Conservation (phyloP, 2,113 vertebrate genomes). For the Festucalex cinctus region DNA sequence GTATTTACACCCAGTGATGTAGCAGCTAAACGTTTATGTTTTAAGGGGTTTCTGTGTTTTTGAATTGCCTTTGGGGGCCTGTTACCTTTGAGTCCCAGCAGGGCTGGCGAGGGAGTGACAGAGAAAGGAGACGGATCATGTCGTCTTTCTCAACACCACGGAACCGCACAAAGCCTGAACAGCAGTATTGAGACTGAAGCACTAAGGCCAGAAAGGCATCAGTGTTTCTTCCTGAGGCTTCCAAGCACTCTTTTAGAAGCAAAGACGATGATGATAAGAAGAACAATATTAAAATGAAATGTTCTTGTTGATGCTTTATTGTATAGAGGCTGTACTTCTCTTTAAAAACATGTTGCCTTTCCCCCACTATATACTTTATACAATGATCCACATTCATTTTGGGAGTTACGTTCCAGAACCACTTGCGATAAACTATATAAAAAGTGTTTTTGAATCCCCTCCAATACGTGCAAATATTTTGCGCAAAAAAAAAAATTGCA, state of each 20-base stretch:
- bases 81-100: constrained; percentile 63
- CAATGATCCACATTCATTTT: too few relatives aligned
- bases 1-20: constrained; percentile 69
- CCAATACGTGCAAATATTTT: too few relatives aligned
- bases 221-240: not conserved
- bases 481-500: too few relatives aligned
- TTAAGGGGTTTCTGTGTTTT: constrained; percentile 45
- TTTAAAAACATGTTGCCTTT: not conserved
- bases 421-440: too few relatives aligned
- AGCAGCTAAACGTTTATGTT: constrained; percentile 64
- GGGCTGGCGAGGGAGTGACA: constrained; percentile 57
- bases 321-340: not conserved
- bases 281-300: not conserved
- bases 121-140: constrained; percentile 67
- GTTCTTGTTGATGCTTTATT: not conserved
- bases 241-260: not conserved
- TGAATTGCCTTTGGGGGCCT: constrained; percentile 59
- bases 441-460: too few relatives aligned
- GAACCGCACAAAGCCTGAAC: constrained; percentile 44
- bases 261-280: not conserved
- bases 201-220: not conserved
- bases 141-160: constrained; percentile 62
- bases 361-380: not conserved
- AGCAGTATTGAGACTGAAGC: constrained; percentile 40
- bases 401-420: too few relatives aligned